phyloP scores from a whole-genome alignment of 2,888 invertebrate species.

The Torymus auratus region DNA sequence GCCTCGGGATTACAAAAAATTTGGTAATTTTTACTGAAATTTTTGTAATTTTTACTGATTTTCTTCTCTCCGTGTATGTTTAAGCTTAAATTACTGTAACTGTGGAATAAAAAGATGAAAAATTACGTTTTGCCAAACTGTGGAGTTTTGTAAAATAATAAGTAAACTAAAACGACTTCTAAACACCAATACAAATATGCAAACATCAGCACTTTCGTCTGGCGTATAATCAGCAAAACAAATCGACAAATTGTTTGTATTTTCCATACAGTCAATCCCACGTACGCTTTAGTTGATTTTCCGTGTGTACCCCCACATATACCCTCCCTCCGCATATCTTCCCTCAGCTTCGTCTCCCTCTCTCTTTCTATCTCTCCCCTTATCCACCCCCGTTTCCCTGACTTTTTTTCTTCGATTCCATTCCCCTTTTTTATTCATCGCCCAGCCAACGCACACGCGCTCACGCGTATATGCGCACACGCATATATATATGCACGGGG shows the following conservation, averaged over 20 bases:
- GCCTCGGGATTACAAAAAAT: too few relatives aligned
- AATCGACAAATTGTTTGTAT: conserved; percentile 58
- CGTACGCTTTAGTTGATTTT: conserved; percentile 40
- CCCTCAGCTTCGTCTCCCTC: conserved; percentile 12
- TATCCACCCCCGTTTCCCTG: conserved; percentile 62
- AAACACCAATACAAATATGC: background rate
- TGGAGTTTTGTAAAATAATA: too few relatives aligned
- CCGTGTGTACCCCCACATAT: background rate
- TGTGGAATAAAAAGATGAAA: too few relatives aligned
- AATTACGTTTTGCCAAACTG: too few relatives aligned
- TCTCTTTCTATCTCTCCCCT: conserved; percentile 32
- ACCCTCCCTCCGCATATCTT: background rate
- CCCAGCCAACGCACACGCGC: conserved; percentile 53
- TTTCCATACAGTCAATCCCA: conserved; percentile 48
- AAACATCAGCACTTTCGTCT: background rate
- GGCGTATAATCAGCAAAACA: conserved; percentile 47
- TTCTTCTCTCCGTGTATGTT: too few relatives aligned
- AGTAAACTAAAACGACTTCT: too few relatives aligned
- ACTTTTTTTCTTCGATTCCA: conserved; percentile 64
- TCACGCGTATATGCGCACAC: conserved; percentile 36
- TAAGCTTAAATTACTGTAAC: too few relatives aligned
- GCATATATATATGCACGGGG: background rate
- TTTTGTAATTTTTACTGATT: too few relatives aligned
- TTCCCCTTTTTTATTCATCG: conserved; percentile 58
- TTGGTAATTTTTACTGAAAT: too few relatives aligned